Percentiles rank a stretch among this genome's conserved stretches.
Conservation (phyloP, 2,113 vertebrate species). For the Orcinus orca region DNA sequence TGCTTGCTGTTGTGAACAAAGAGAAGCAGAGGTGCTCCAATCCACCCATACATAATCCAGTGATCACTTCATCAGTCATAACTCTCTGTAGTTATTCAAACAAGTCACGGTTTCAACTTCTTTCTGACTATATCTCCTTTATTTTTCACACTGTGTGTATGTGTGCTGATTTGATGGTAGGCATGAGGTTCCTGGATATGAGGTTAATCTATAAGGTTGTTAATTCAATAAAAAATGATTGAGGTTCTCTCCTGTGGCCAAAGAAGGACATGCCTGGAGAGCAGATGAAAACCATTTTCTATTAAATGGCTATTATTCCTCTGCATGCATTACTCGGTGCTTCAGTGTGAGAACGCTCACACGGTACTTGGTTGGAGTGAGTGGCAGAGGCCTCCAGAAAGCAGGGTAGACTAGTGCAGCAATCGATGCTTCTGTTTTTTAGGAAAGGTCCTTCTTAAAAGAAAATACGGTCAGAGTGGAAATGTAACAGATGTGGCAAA, state of each 20-base stretch:
- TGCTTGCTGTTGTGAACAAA: background rate
- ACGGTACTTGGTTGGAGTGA: background rate
- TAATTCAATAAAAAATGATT: background rate
- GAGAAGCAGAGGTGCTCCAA: constrained; percentile 7
- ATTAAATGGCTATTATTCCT: background rate
- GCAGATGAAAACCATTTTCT: background rate
- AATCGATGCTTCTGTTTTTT: background rate
- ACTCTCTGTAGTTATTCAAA: background rate
- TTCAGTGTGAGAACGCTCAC: background rate
- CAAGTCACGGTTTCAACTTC: background rate
- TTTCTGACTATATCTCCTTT: background rate
- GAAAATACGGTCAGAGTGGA: background rate
- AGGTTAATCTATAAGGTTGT: background rate
- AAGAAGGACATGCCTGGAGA: background rate
- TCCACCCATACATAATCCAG: background rate
- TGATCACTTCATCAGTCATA: background rate
- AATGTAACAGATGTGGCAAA: background rate
- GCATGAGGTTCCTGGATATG: background rate
- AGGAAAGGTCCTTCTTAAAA: background rate
- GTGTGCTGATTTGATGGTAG: background rate
- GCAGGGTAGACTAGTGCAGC: too few species aligned
- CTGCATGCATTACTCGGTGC: background rate
- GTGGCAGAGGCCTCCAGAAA: background rate
- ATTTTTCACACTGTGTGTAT: background rate
- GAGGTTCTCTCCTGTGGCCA: background rate